Evolutionary conservation across 64 coral and sea anemone genomes (phyloP).

Genomic region (Acropora tenuis): DNA sequence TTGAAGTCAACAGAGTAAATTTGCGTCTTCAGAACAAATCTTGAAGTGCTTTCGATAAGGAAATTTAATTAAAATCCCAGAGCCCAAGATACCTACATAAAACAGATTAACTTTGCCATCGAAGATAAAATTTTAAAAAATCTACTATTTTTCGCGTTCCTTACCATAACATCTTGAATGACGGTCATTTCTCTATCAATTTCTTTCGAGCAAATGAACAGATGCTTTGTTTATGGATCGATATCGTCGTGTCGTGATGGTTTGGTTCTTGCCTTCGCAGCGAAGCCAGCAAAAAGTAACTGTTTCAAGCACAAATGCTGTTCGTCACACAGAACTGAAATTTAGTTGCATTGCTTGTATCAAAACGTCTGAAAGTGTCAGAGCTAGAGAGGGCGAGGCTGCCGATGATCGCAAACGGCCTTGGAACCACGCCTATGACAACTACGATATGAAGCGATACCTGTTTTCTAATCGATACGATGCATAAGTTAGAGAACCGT

Average conservation of each 20-base stretch:
- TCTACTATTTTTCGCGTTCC: not conserved
- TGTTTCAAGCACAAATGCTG: not conserved
- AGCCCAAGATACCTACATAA: not conserved
- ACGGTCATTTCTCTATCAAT: not conserved
- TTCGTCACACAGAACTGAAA: not conserved
- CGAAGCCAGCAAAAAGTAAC: not conserved
- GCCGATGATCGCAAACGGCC: not conserved
- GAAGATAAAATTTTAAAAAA: not conserved
- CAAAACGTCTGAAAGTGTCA: not conserved
- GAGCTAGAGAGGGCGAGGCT: not conserved
- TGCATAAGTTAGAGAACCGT: too few species aligned
- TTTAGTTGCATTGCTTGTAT: not conserved
- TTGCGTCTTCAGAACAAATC: too few species aligned
- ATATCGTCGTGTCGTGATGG: not conserved
- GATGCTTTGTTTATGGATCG: not conserved
- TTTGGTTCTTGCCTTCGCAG: not conserved
- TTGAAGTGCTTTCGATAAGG: not conserved
- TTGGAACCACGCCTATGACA: not conserved
- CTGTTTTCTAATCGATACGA: too few species aligned
- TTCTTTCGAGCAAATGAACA: not conserved
- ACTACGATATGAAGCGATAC: not conserved
- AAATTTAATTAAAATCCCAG: not conserved
- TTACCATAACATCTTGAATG: not conserved
- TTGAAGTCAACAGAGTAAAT: too few species aligned
- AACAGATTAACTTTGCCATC: not conserved